Evolutionary conservation across 1,140 invertebrate genomes (phyloP), one percentile per base, ranked within the genome.

Genomic region (Theocolax elegans): DNA sequence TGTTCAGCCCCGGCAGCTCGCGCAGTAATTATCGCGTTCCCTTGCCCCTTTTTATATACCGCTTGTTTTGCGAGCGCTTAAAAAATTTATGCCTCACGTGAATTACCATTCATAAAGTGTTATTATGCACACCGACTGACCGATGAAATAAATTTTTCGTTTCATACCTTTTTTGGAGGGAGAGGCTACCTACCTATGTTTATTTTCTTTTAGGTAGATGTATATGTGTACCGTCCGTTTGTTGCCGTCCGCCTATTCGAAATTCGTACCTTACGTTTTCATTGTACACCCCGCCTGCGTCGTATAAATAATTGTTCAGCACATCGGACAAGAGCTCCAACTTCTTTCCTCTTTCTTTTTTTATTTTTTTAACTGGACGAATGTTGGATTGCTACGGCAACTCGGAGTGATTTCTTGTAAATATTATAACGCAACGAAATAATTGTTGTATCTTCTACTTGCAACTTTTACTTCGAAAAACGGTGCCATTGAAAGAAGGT

Each of bases 81-180:
- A 58, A 58, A 66, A 65, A 67, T n/a, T 67, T 58, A 48, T 58
- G 49, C 29, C 25, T 10, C 27, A 0, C n/a, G n/a, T n/a, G 56
- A 54, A 68, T 68, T 51, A 53, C 56, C 56, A 60, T 68, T 68
- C 66, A 42, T 60, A 68, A 68, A 60, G 56, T 40, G 21, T 68
- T 68, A 60, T 68, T 68, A 51, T 51, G 27, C 46, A 53, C 46
- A 35, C 51, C 9, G 17, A 6, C 42, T 29, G 29, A 29, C 21
- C 66, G 56, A 60, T 60, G 56, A 68, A 35, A 60, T 60, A 51
- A 51, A 51, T 68, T 68, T 51, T 56, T 27, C 25, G 12, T 35
- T 64, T 13, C 9, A 27, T 15, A 13, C 13, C 29, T 56, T 21
- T 38, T 38, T 38, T 40, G n/a, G n/a, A n/a, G n/a, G n/a, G n/a